phyloP scores from a whole-genome alignment of 2,113 vertebrate genomes.

The Pristiophorus japonicus region DNA sequence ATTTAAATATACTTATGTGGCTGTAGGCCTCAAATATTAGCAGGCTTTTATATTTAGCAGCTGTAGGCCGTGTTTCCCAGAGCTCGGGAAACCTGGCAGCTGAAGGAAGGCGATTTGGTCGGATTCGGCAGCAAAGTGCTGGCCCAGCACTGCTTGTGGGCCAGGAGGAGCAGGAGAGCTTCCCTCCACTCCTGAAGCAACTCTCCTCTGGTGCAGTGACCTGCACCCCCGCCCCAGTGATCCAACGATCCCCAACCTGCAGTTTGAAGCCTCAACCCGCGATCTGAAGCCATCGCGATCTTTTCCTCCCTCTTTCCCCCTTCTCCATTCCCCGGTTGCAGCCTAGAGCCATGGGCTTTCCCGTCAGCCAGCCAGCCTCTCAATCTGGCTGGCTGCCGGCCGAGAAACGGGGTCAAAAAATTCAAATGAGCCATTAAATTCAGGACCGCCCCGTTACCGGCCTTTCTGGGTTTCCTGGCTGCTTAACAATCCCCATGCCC shows the following conservation, averaged over 20 bases:
- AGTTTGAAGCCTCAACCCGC: neutral
- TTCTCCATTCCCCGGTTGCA: neutral
- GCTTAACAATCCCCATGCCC: too few species aligned
- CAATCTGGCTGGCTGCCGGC: too few species aligned
- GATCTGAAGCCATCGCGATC: too few species aligned
- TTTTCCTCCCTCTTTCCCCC: neutral
- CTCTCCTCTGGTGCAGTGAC: neutral
- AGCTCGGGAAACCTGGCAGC: too few species aligned
- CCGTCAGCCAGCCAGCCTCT: neutral
- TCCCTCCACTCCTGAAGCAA: neutral
- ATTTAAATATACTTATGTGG: too few species aligned
- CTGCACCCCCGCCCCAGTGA: too few species aligned
- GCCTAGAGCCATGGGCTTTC: neutral
- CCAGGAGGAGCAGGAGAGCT: neutral
- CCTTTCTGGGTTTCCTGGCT: neutral
- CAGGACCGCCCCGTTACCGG: neutral
- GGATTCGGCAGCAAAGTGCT: neutral
- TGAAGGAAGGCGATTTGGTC: neutral
- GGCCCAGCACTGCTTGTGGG: neutral
- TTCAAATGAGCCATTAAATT: neutral
- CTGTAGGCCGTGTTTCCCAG: too few species aligned
- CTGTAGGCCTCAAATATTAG: too few species aligned
- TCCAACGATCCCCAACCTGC: neutral
- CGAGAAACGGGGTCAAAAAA: neutral
- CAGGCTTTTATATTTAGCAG: too few species aligned